Evolutionary conservation across 2,797 vertebrate genomes (phyloP).

Genomic region (Psittacula derbiana): DNA sequence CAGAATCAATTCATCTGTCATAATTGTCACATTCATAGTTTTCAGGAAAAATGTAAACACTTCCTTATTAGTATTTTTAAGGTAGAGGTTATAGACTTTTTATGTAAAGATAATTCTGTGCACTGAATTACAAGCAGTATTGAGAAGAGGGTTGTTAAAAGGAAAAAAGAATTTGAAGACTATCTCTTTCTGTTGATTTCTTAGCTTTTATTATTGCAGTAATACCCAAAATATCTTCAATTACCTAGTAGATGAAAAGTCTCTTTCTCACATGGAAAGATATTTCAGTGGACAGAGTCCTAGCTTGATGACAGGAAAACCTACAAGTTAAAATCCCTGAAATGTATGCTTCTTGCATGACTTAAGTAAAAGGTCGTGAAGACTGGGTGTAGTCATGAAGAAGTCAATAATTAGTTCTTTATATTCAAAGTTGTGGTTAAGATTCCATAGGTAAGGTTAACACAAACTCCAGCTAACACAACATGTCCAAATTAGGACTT

Average conservation of each 20-base stretch:
- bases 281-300: background rate
- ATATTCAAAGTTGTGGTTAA: background rate
- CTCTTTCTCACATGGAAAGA: background rate
- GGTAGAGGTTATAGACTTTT: background rate
- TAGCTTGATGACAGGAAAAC: background rate
- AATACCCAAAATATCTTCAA: background rate
- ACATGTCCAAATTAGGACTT: background rate
- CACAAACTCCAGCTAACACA: background rate
- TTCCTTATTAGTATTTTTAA: background rate
- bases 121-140: background rate
- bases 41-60: background rate
- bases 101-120: background rate
- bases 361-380: background rate
- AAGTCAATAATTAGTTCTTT: background rate
- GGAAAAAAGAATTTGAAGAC: background rate
- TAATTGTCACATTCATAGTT: background rate
- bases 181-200: background rate
- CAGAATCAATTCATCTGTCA: background rate
- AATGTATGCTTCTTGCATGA: background rate
- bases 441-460: background rate
- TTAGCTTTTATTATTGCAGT: background rate
- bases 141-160: background rate
- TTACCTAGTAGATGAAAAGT: background rate
- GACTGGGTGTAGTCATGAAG: background rate
- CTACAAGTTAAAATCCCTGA: background rate